A percentile compares a stretch with the other conserved stretches of the same genome.
phyloP scores from a whole-genome alignment of 2,113 vertebrate genomes.

The Phainopepla nitens region DNA sequence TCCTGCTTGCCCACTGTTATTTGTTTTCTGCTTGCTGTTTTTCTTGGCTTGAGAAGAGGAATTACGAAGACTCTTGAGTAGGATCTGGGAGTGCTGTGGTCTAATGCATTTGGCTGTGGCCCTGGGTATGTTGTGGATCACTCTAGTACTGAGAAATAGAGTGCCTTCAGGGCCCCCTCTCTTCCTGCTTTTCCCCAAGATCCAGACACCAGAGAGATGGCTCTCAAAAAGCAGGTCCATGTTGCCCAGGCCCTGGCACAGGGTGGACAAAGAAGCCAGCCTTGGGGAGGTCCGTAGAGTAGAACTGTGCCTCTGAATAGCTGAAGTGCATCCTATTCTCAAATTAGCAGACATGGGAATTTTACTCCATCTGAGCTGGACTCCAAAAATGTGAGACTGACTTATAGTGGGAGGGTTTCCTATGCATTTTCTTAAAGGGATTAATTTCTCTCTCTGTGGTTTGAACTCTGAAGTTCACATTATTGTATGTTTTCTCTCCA shows the following conservation, averaged over 20 bases:
- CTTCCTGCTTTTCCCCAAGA: background rate
- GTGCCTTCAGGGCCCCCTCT: background rate
- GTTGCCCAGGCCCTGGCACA: background rate
- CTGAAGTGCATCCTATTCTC: background rate
- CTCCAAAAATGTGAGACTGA: background rate
- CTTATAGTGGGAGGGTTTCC: background rate
- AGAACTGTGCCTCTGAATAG: background rate
- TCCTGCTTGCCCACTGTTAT: slow-evolving; percentile 51
- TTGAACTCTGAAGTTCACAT: slow-evolving; percentile 8
- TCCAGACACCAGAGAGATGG: background rate
- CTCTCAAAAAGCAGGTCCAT: background rate
- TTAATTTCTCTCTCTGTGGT: background rate
- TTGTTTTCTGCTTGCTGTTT: slow-evolving; percentile 67
- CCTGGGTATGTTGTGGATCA: background rate
- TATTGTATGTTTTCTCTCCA: background rate
- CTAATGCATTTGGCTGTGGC: slow-evolving; percentile 55
- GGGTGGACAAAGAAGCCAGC: background rate
- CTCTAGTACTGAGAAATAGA: background rate
- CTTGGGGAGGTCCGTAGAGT: background rate
- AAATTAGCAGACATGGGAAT: background rate
- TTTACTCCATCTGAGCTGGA: background rate
- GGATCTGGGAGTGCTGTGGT: slow-evolving; percentile 36
- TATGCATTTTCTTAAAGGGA: background rate
- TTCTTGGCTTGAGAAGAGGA: slow-evolving; percentile 52
- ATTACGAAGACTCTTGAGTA: slow-evolving; percentile 36